Evolutionary conservation across 2,888 invertebrate genomes (phyloP).

Genomic region (Osmoderma eremita): DNA sequence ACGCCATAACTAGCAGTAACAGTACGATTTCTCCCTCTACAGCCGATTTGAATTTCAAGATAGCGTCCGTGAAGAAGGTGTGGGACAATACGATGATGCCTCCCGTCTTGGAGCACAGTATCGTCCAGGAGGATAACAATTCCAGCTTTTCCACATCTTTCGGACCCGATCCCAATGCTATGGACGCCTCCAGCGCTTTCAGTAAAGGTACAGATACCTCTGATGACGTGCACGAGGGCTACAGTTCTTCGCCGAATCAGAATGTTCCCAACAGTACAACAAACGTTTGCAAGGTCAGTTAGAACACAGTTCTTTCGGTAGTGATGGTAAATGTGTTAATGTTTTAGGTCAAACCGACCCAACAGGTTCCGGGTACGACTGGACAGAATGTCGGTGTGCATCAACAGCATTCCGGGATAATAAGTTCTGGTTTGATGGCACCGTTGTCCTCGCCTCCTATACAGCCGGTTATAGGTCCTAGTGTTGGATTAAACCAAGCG

Average conservation of each 20-base stretch:
- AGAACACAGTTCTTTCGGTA: background rate
- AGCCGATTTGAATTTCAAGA: conserved; percentile 92
- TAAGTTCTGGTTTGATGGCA: conserved; percentile 61
- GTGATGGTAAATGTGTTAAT: background rate
- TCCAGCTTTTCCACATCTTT: conserved; percentile 61
- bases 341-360: conserved; percentile 79
- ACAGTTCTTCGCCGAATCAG: conserved; percentile 67
- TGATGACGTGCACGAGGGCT: conserved; percentile 67
- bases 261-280: conserved; percentile 64
- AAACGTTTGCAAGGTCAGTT: conserved; percentile 78
- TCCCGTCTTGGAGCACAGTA: conserved; percentile 71
- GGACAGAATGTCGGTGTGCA: conserved; percentile 62
- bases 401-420: conserved; percentile 62
- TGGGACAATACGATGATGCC: conserved; percentile 78
- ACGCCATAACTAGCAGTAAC: conserved; percentile 69
- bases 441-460: conserved; percentile 72
- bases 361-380: conserved; percentile 72
- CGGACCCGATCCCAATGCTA: conserved; percentile 59
- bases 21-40: conserved; percentile 83
- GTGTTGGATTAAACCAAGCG: conserved; percentile 65
- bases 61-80: conserved; percentile 91
- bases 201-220: conserved; percentile 59
- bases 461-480: conserved; percentile 64
- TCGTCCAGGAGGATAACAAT: conserved; percentile 63
- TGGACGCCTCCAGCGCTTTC: conserved; percentile 64